Evolutionary conservation across 2,113 vertebrate genomes (phyloP).

Genomic region (Mesitornis unicolor): DNA sequence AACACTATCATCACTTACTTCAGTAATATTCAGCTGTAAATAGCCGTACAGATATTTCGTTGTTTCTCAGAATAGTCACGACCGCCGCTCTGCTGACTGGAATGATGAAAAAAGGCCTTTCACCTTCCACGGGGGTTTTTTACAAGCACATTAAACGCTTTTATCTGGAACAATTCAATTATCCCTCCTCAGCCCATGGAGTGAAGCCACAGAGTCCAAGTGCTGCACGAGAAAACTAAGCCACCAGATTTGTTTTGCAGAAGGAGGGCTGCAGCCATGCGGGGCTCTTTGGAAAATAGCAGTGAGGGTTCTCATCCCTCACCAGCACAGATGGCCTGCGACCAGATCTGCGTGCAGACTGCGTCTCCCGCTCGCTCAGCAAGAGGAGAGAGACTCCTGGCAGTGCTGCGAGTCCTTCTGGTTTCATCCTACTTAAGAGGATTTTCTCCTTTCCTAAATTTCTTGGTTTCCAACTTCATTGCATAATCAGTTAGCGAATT

Average conservation of each 20-base stretch:
- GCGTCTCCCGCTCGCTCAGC: background rate
- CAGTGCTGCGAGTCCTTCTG: slow-evolving; percentile 22
- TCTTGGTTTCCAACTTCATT: slow-evolving; percentile 50
- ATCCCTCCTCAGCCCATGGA: background rate
- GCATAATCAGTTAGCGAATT: slow-evolving; percentile 37
- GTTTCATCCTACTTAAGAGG: slow-evolving; percentile 51
- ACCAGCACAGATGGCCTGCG: background rate
- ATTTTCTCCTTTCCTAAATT: slow-evolving; percentile 42
- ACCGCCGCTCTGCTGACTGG: background rate
- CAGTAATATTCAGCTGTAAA: slow-evolving; percentile 54
- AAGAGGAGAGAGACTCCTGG: background rate
- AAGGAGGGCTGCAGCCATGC: background rate
- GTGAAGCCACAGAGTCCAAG: background rate
- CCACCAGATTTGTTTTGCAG: background rate
- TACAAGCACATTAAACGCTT: background rate
- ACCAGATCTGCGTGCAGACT: background rate
- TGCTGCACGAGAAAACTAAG: background rate
- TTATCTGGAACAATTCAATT: background rate
- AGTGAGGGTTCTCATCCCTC: background rate
- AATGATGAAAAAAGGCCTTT: slow-evolving; percentile 4
- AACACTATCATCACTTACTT: slow-evolving; percentile 4
- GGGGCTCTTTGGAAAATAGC: background rate
- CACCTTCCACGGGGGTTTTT: background rate
- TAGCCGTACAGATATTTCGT: slow-evolving; percentile 14
- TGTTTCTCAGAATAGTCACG: slow-evolving; percentile 47